Base-by-base conservation (phyloP, 2,888 invertebrate genomes). In the Agrotis segetum region DNA sequence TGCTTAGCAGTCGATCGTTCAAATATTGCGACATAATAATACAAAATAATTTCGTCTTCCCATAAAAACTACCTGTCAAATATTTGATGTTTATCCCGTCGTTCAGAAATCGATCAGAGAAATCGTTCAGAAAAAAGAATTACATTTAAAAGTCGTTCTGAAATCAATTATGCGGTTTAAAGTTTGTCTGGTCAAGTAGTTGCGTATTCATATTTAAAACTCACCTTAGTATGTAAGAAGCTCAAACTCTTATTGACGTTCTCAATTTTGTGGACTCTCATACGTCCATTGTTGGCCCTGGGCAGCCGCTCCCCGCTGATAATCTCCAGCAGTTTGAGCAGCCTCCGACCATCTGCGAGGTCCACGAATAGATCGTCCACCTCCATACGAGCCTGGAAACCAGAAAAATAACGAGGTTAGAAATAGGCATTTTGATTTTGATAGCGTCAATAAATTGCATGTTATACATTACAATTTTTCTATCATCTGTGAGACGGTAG, bases 231-330 rank as follows among this genome's bases (percentile, higher is more conserved):
- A 93, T 99, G 99, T 85, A 99, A 96, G 95, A 99, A 99, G 90
- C 98, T 98, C 91, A 99, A 97, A 91, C 99, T 99, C 96, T 99
- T 99, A 96, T 99, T 99, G 90, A 99, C 99, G 94, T 99, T 99
- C 96, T 99, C 99, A 72, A 99, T 98, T 97, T 99, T 99, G 96
- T 99, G 99, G 63, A 99, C 99, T 85, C 99, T 97, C 98, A 99
- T 99, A 80, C 98, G 97, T 58, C 99, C 99, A 92, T 97, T 98
- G 97, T 99, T 99, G 89, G 99, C 99, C 88, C 99, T 98, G 81
- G 99, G 99, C 88, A 99, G 97, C 88, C 99, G 98, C 96, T 99
- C 99, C 52, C 99, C 99, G 82, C 99, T 99, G 96, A 99, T 99
- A 91, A 99, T 99, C 97, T 99, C 99, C 92, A 99, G 97, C 83